Evolutionary conservation across 37 sponge, comb jelly and placozoan species (phyloP).

Genomic region (Halichondria panicea): DNA sequence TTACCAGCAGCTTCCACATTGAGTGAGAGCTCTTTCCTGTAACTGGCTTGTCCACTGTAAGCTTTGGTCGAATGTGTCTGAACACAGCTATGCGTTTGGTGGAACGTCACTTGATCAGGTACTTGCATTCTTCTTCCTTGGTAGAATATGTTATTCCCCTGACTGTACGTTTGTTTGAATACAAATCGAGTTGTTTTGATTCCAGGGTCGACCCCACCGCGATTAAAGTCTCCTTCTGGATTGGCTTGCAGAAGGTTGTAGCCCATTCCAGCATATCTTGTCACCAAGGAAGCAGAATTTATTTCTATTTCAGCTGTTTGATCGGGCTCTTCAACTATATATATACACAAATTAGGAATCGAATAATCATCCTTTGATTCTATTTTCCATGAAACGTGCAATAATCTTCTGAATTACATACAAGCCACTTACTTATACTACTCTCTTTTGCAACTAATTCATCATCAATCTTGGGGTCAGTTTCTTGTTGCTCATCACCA

Average conservation of each 20-base stretch:
- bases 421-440: too few species aligned
- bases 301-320: too few species aligned
- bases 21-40: background rate
- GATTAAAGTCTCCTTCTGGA: background rate
- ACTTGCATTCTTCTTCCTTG: background rate
- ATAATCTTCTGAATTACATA: too few species aligned
- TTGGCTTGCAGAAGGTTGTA: background rate
- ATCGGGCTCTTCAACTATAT: too few species aligned
- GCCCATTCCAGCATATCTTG: conserved; percentile 4
- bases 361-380: too few species aligned
- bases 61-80: background rate
- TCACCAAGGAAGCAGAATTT: background rate
- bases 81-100: background rate
- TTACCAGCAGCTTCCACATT: background rate
- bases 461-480: too few species aligned
- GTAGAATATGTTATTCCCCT: background rate
- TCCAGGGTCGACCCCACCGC: background rate
- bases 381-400: too few species aligned
- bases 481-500: too few species aligned
- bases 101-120: background rate
- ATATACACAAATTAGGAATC: too few species aligned
- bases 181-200: background rate
- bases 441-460: too few species aligned
- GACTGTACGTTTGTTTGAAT: background rate
- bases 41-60: background rate